phyloP scores from a whole-genome alignment of 2,888 invertebrate species.

The Anarsia innoxiella region DNA sequence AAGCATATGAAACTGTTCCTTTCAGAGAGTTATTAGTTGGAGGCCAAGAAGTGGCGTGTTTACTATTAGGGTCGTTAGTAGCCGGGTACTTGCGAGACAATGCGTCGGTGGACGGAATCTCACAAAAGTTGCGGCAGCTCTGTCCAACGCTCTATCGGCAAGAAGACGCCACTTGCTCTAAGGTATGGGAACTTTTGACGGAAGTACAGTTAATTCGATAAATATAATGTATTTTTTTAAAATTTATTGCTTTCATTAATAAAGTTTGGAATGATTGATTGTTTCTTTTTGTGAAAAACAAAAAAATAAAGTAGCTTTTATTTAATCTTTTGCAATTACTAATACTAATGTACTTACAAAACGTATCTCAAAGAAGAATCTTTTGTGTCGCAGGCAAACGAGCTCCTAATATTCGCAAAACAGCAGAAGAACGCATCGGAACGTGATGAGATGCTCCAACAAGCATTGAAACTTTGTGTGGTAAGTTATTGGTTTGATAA shows the following conservation, averaged over 20 bases:
- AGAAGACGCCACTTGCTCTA: constrained; percentile 97
- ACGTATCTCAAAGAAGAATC: too few species aligned
- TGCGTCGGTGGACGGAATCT: constrained; percentile 95
- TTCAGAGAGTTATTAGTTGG: constrained; percentile 84
- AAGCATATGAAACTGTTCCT: too few species aligned
- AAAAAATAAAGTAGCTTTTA: too few species aligned
- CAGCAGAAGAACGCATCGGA: constrained; percentile 83
- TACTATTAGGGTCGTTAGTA: constrained; percentile 89
- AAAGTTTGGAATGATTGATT: too few species aligned
- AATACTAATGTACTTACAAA: too few species aligned
- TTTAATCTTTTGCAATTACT: too few species aligned
- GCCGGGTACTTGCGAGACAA: constrained; percentile 96
- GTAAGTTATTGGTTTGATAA: constrained; percentile 51
- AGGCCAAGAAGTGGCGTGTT: constrained; percentile 79
- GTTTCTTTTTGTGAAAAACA: too few species aligned
- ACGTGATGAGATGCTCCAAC: constrained; percentile 83
- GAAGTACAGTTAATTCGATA: too few species aligned
- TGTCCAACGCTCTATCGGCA: constrained; percentile 95
- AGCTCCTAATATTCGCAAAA: constrained; percentile 89
- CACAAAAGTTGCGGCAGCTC: constrained; percentile 87
- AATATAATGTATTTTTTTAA: too few species aligned
- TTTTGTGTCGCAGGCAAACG: constrained; percentile 93
- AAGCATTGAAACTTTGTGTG: constrained; percentile 90
- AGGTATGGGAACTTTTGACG: too few species aligned
- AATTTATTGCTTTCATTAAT: too few species aligned